These are phyloP conservation scores for Odontothrips loti DNA, from an alignment of 2,888 invertebrate species.

Conservation along the genomic window DNA sequence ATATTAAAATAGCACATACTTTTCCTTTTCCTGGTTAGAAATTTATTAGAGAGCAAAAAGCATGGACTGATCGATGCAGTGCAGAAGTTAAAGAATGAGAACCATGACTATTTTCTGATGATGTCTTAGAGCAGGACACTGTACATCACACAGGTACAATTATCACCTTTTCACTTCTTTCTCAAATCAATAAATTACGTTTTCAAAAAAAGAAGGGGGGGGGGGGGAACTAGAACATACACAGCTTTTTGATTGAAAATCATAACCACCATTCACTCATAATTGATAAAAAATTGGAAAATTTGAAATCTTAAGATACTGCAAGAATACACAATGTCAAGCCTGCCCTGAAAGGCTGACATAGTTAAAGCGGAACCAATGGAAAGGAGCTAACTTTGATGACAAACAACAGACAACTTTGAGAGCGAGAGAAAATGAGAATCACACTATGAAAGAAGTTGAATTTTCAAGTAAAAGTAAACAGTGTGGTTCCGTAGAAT, in stretches of 20 bases:
- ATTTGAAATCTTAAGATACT: background rate
- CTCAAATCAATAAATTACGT: background rate
- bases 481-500: too few relatives aligned
- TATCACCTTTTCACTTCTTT: background rate
- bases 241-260: background rate
- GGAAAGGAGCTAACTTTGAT: too few relatives aligned
- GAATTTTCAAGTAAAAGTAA: too few relatives aligned
- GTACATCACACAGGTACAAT: background rate
- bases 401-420: too few relatives aligned
- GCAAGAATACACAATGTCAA: too few relatives aligned
- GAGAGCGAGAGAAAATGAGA: too few relatives aligned
- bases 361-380: too few relatives aligned
- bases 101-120: too few relatives aligned
- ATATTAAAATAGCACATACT: background rate
- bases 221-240: too few relatives aligned
- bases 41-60: background rate
- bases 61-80: background rate
- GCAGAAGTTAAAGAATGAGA: background rate
- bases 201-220: background rate
- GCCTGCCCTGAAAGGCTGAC: too few relatives aligned
- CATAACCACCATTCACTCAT: background rate
- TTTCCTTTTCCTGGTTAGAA: background rate
- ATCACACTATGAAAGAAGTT: too few relatives aligned
- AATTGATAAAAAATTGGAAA: background rate
- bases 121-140: background rate